phyloP scores from a whole-genome alignment of 2,113 vertebrate genomes.

The Lophotis ruficrista region DNA sequence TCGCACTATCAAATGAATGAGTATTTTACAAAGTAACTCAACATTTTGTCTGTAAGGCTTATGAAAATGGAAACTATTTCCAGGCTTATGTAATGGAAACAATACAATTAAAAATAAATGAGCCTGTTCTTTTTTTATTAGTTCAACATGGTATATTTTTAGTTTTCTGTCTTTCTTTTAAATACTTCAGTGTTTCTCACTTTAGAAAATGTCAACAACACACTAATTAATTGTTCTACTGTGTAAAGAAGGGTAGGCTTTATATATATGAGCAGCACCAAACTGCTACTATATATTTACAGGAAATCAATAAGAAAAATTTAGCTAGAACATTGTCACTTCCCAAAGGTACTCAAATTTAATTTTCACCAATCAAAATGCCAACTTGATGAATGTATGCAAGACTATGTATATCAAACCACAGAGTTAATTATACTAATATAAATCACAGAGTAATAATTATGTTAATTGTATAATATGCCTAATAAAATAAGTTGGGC shows the following conservation, averaged over 20 bases:
- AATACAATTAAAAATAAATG: constrained; percentile 35
- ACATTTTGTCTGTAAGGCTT: neutral
- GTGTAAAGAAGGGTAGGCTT: neutral
- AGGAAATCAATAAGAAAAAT: constrained; percentile 27
- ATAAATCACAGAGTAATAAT: neutral
- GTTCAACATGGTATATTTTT: constrained; percentile 13
- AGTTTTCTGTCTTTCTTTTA: constrained; percentile 14
- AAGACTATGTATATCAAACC: neutral
- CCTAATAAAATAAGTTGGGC: neutral
- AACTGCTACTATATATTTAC: constrained; percentile 20
- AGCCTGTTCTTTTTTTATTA: constrained; percentile 20
- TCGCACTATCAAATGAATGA: neutral
- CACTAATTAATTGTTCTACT: constrained; percentile 14
- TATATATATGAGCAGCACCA: neutral
- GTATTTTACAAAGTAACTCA: neutral
- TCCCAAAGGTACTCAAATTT: constrained; percentile 30
- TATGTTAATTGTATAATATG: constrained; percentile 4
- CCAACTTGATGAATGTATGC: neutral
- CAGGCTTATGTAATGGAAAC: neutral
- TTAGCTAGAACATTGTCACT: neutral
- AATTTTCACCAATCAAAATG: constrained; percentile 33
- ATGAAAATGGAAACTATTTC: constrained; percentile 29
- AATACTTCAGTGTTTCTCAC: neutral
- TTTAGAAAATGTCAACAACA: constrained; percentile 11
- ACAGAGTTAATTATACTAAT: neutral